Base-by-base conservation (phyloP, 2,888 invertebrate species). In the Cheilosia variabilis region DNA sequence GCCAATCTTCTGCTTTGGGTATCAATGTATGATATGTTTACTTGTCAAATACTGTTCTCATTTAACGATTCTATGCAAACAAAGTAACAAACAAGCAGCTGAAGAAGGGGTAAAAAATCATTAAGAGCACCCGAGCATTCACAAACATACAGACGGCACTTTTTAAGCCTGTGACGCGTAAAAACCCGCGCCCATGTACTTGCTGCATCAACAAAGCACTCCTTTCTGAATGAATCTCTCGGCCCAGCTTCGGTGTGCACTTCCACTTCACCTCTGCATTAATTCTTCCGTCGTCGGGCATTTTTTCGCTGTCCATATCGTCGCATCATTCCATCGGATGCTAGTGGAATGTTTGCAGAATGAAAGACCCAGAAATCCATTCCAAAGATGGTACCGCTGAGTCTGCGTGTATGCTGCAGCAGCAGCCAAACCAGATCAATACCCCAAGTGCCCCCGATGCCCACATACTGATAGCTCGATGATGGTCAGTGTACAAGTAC, bases 321-420 rank as follows among this genome's bases (percentile, higher is more conserved):
- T 43, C 41, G 9, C 62, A 24, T 9, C 65, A 63, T 81, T 69
- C 72, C 81, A 27, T 27, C 27, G 77, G 71, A 81, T 81, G 72
- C 71, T 62, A 47, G 68, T 71, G 86, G 86, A 86, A 81, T 86
- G 81, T 68, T 72, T 68, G 45, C 50, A 86, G 81, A 86, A 81
- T 72, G 72, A 81, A 72, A 81, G 72, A 78, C 76, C 77, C 77
- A 76, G 72, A 86, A 81, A 81, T 77, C 68, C 76, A 66, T 63
- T 55, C 86, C 86, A 86, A 81, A 86, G 86, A 86, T 86, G 86
- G 86, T 76, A 86, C 86, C 86, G 86, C 86, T 72, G 86, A 86
- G 86, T 86, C 86, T 86, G 77, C 47, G 75, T 76, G 66, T 55
- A 58, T 47, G 37, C 55, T 10, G 34, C 6, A n/a, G 47, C 58